phyloP scores from a whole-genome alignment of 1,140 invertebrate species.

The Drosophila erecta region DNA sequence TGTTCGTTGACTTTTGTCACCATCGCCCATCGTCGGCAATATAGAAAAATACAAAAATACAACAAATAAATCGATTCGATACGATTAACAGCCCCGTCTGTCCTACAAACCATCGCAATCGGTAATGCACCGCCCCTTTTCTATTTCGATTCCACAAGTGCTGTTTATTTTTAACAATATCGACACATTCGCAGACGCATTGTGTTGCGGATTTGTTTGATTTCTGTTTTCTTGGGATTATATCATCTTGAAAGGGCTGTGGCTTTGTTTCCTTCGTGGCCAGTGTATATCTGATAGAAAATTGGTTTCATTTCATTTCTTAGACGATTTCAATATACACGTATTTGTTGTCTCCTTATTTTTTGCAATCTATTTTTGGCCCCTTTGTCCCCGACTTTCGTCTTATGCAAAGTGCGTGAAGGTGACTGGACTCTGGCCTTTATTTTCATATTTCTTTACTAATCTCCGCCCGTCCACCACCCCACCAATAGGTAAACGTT shows the following conservation, averaged over 20 bases:
- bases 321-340: conserved; percentile 14
- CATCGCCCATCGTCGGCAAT: conserved; percentile 1
- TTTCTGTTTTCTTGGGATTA: conserved; percentile 21
- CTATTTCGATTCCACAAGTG: conserved; percentile 13
- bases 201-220: neutral
- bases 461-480: neutral
- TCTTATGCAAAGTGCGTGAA: conserved; percentile 39
- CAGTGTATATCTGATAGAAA: conserved; percentile 16
- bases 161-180: conserved; percentile 20
- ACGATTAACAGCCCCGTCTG: conserved; percentile 12
- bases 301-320: conserved; percentile 29
- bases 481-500: conserved; percentile 7
- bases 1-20: conserved; percentile 79
- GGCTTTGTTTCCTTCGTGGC: neutral
- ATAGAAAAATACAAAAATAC: neutral
- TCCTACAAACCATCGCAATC: conserved; percentile 13
- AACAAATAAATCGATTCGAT: conserved; percentile 24
- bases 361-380: conserved; percentile 45
- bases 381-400: conserved; percentile 12
- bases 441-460: neutral
- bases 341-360: conserved; percentile 9
- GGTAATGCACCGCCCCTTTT: conserved; percentile 21
- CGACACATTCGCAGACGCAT: conserved; percentile 17
- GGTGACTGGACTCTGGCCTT: conserved; percentile 35
- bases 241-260: conserved; percentile 33